Conservation (phyloP, 53 echinoderm and acorn worm species). For the Zoroaster sp. region DNA sequence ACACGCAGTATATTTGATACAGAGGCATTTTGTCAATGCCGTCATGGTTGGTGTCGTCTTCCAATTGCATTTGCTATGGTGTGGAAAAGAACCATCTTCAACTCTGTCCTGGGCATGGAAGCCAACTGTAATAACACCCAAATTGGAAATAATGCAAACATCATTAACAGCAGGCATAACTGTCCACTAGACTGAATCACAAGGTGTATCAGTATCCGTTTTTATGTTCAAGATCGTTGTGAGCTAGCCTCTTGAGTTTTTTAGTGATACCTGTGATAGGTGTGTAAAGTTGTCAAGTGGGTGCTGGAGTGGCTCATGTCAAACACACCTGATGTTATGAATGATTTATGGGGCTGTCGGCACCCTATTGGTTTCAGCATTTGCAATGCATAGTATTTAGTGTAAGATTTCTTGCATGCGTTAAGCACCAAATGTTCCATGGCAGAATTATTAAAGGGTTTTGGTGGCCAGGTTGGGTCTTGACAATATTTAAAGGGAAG, state of each 20-base stretch:
- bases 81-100: not conserved
- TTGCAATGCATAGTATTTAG: not conserved
- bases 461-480: no score
- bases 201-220: conserved; percentile 15
- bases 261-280: not conserved
- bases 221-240: not conserved
- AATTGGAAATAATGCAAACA: conserved; percentile 2
- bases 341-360: conserved; percentile 19
- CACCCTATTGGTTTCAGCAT: not conserved
- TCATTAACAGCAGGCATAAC: not conserved
- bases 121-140: not conserved
- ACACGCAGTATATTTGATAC: not conserved
- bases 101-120: not conserved
- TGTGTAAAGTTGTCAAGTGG: conserved; percentile 1
- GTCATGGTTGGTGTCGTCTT: not conserved
- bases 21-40: not conserved
- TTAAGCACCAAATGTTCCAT: no score
- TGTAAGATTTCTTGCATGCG: no score
- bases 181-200: conserved; percentile 18
- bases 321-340: not conserved
- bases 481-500: no score
- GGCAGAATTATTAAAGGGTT: no score
- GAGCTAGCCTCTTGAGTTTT: not conserved
- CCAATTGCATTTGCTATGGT: not conserved
- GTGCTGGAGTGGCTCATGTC: not conserved